A percentile compares a stretch with the other conserved stretches of the same genome.
phyloP scores from a whole-genome alignment of 2,797 vertebrate species.

The Neosilurus mollespiculum region DNA sequence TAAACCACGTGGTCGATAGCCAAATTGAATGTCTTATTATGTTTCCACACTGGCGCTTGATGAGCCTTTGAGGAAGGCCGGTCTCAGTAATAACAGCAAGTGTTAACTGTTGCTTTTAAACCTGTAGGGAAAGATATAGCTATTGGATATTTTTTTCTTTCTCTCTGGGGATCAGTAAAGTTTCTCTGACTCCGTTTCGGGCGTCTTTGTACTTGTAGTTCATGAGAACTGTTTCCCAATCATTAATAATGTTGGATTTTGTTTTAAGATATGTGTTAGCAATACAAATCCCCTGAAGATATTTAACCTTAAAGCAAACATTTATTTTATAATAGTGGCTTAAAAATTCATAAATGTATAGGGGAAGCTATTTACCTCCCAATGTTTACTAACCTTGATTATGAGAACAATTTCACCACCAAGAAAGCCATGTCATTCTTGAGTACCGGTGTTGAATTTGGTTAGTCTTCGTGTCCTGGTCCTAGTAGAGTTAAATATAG shows the following conservation, averaged over 20 bases:
- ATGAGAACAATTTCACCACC: background rate
- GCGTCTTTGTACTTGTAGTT: constrained; percentile 26
- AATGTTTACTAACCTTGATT: background rate
- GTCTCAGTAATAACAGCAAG: constrained; percentile 67
- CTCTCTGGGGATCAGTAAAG: no score
- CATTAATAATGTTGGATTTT: constrained; percentile 9
- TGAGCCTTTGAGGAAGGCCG: constrained; percentile 74
- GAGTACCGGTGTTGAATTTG: background rate
- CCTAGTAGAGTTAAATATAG: background rate
- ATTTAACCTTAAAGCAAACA: background rate
- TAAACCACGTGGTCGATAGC: constrained; percentile 74
- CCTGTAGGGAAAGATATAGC: constrained; percentile 41
- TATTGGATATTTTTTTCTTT: background rate
- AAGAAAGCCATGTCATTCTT: background rate
- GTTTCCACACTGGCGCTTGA: constrained; percentile 73
- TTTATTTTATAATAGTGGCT: no score
- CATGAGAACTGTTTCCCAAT: constrained; percentile 38
- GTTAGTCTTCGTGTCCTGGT: background rate
- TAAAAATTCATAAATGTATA: no score
- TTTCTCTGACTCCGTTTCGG: no score
- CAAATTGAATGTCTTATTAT: constrained; percentile 75
- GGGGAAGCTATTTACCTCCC: background rate
- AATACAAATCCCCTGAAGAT: background rate
- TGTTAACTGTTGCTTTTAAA: constrained; percentile 61
- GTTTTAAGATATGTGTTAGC: background rate